Base-by-base conservation (phyloP, 2,888 invertebrate species). In the Mayetiola destructor region DNA sequence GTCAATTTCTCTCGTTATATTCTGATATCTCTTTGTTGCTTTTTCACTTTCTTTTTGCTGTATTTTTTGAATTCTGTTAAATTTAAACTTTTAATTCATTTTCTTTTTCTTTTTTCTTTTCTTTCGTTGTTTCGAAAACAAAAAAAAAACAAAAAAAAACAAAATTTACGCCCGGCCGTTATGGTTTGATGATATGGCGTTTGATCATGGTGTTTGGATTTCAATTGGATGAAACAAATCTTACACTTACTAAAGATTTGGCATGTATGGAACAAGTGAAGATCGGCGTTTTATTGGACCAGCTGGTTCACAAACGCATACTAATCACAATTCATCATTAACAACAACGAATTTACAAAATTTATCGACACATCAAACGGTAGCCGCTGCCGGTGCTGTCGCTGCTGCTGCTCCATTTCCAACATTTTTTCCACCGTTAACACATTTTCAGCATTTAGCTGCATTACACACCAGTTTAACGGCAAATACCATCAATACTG, bases 251-350 rank as follows among this genome's bases (percentile, higher is more conserved):
- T n/a, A 27, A 6, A 48, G 48, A 48, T 16, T 48, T 48, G 62
- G 61, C 59, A 62, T 62, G 62, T 61, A 61, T 60, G 61, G 60
- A 59, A 61, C 61, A 59, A 62, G 61, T 58, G 61, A 60, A 52
- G 61, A 48, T 27, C 48, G 61, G 61, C 60, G 62, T 61, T 60
- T 53, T 56, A 21, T 62, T 55, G 61, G 60, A 58, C 61, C 62
- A 60, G 56, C 60, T 58, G 62, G 62, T 59, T 61, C 61, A 57
- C 60, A 56, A 53, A 21, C 58, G 56, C 59, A 59, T 48, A 57
- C 55, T 48, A 48, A 42, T 35, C 59, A 48, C 27, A 48, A 48
- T 48, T 48, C 57, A 55, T 16, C 27, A 16, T 27, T 27, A 27
- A 35, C 35, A 36, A 27, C 37, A 55, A 36, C 23, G 3, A 32